Conservation (phyloP, 2,888 invertebrate genomes). For the Harmothoe impar region DNA sequence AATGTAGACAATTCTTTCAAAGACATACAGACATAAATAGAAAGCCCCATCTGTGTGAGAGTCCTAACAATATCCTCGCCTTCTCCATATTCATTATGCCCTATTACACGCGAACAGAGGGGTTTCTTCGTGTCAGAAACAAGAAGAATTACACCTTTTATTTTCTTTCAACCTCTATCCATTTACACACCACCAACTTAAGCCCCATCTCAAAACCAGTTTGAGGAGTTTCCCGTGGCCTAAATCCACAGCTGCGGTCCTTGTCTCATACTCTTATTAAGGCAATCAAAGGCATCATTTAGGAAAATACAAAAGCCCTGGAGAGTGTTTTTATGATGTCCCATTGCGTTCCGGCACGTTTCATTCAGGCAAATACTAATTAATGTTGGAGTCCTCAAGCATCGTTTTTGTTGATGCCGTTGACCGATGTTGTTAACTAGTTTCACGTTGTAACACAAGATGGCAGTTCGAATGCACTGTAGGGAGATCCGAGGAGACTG, state of each 20-base stretch:
- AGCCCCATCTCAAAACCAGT: neutral
- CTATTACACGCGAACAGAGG: neutral
- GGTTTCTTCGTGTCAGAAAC: neutral
- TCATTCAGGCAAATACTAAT: neutral
- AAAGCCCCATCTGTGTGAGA: too few species aligned
- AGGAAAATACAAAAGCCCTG: neutral
- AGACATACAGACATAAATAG: too few species aligned
- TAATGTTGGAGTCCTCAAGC: neutral
- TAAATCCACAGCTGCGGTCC: neutral
- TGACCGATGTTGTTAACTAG: neutral
- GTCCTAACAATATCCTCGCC: too few species aligned
- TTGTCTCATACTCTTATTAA: conserved; percentile 26
- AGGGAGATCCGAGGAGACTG: too few species aligned
- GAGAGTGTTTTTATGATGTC: neutral
- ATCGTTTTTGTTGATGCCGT: neutral
- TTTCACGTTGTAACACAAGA: neutral
- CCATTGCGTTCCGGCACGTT: conserved; percentile 5
- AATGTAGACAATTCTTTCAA: too few species aligned
- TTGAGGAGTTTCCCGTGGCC: neutral
- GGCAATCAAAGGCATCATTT: neutral
- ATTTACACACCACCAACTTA: neutral
- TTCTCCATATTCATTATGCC: neutral
- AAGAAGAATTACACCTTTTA: neutral
- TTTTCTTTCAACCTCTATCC: neutral
- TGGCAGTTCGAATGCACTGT: neutral